These are phyloP conservation scores for Plusia festucae DNA, from an alignment of 2,888 invertebrate genomes.

Conservation along the genomic window DNA sequence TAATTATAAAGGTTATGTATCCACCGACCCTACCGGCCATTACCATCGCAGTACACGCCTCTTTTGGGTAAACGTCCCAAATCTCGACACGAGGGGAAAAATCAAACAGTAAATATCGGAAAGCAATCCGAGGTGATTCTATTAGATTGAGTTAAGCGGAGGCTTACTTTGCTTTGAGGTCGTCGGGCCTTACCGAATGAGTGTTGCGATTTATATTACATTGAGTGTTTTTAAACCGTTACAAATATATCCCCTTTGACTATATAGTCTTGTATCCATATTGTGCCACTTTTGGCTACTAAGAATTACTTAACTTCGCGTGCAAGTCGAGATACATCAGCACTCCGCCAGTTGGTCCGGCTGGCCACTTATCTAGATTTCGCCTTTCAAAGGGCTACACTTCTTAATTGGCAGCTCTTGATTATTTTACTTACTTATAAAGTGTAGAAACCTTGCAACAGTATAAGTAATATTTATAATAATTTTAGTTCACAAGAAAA, in stretches of 20 bases:
- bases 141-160: slow-evolving; percentile 84
- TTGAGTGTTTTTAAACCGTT: slow-evolving; percentile 42
- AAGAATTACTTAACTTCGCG: slow-evolving; percentile 71
- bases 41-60: slow-evolving; percentile 83
- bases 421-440: slow-evolving; percentile 64
- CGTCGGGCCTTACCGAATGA: slow-evolving; percentile 66
- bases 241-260: slow-evolving; percentile 6
- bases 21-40: slow-evolving; percentile 77
- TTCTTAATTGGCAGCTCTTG: slow-evolving; percentile 79
- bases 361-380: slow-evolving; percentile 77
- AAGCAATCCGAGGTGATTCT: slow-evolving; percentile 87
- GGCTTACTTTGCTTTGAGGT: slow-evolving; percentile 74
- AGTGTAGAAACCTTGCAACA: slow-evolving; percentile 38
- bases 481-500: neutral
- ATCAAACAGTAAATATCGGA: slow-evolving; percentile 88
- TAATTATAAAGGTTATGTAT: slow-evolving; percentile 85
- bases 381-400: slow-evolving; percentile 69
- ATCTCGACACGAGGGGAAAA: slow-evolving; percentile 85
- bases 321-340: slow-evolving; percentile 76
- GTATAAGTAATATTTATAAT: slow-evolving; percentile 29
- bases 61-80: slow-evolving; percentile 82
- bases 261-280: slow-evolving; percentile 20
- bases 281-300: slow-evolving; percentile 47
- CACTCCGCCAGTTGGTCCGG: slow-evolving; percentile 58
- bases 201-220: slow-evolving; percentile 65